These are phyloP conservation scores for Mongoloraphidia duomilia DNA, from an alignment of 2,888 invertebrate species.

Conservation along the genomic window DNA sequence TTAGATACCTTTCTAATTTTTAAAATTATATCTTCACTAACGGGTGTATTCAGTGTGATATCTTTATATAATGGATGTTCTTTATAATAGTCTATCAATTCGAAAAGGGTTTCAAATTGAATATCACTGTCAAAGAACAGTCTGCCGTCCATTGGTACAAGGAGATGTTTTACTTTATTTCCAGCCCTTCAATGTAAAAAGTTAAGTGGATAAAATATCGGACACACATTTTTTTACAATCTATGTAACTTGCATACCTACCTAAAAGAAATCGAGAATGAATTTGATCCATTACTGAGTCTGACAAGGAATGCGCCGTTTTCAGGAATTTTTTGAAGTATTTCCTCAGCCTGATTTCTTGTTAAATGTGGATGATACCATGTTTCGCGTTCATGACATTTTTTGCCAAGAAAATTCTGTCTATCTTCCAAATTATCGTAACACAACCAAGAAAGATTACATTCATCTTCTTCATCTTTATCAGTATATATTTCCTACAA, in stretches of 20 bases:
- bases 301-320: conserved; percentile 94
- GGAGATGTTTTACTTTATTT: conserved; percentile 91
- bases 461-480: conserved; percentile 36
- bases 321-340: conserved; percentile 64
- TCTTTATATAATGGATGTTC: conserved; percentile 81
- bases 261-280: conserved; percentile 93
- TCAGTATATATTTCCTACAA: conserved; percentile 20
- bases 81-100: conserved; percentile 84
- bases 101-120: conserved; percentile 91
- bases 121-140: conserved; percentile 81
- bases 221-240: too few species aligned
- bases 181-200: conserved; percentile 48
- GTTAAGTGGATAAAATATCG: too few species aligned
- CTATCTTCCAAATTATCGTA: conserved; percentile 69
- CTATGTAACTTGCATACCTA: conserved; percentile 37
- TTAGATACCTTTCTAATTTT: conserved; percentile 31
- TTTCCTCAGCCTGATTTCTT: conserved; percentile 73
- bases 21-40: conserved; percentile 51
- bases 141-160: conserved; percentile 84
- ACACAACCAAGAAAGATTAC: conserved; percentile 36
- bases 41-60: conserved; percentile 72
- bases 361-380: conserved; percentile 82
- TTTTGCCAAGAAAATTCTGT: conserved; percentile 79
- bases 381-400: conserved; percentile 89
- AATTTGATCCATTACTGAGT: conserved; percentile 69